These are phyloP conservation scores for Aromia moschata DNA, from an alignment of 2,888 invertebrate species.

Conservation along the genomic window DNA sequence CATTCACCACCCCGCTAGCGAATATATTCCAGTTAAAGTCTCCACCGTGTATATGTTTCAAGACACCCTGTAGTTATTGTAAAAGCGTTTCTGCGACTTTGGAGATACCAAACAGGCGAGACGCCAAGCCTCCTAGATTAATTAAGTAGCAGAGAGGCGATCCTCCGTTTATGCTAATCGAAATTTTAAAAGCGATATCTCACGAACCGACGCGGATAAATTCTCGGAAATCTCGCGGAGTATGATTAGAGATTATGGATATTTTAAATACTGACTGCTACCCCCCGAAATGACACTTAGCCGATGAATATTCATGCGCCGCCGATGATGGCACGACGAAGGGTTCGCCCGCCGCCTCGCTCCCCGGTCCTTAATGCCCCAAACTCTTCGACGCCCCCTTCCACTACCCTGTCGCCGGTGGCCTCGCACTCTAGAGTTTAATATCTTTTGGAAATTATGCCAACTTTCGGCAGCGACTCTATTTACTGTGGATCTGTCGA, in stretches of 20 bases:
- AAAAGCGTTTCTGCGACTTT: no score
- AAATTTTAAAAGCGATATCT: conserved; percentile 41
- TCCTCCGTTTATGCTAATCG: conserved; percentile 41
- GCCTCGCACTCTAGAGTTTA: conserved; percentile 41
- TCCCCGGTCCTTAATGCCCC: conserved; percentile 50
- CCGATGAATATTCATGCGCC: conserved; percentile 57
- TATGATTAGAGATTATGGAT: conserved; percentile 59
- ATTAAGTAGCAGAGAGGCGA: no score
- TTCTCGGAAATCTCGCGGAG: conserved; percentile 53
- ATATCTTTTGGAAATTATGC: conserved; percentile 46
- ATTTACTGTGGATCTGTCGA: conserved; percentile 47
- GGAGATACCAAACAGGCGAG: no score
- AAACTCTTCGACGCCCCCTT: no score
- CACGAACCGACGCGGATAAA: conserved; percentile 38
- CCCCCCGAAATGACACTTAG: conserved; percentile 55
- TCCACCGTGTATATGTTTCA: no score
- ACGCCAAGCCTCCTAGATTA: no score
- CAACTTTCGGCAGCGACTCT: conserved; percentile 46
- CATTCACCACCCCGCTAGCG: no score
- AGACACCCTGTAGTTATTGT: no score
- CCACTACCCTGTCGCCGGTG: conserved; percentile 32
- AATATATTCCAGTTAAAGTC: no score
- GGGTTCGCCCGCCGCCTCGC: conserved; percentile 50
- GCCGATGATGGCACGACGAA: conserved; percentile 51
- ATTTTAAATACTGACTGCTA: conserved; percentile 57